Evolutionary conservation across 2,113 vertebrate species (phyloP).

Genomic region (Clinocottus analis): DNA sequence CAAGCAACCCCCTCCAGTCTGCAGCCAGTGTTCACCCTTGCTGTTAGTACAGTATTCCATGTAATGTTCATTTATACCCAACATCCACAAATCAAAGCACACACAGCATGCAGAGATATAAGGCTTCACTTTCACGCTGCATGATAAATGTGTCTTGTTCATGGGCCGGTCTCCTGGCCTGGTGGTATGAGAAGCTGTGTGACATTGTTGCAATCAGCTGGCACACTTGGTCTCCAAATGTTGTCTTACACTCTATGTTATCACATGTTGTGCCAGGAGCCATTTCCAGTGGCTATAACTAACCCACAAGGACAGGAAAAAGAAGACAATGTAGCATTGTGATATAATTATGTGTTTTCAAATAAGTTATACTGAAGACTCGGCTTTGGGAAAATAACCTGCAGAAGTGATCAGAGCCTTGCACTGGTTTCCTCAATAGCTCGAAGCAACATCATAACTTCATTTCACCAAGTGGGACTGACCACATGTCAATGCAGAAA

Average conservation of each 20-base stretch:
- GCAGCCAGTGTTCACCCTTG: neutral
- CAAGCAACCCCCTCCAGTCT: constrained; percentile 25
- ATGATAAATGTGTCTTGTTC: neutral
- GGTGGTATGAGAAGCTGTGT: neutral
- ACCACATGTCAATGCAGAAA: constrained; percentile 6
- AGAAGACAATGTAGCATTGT: neutral
- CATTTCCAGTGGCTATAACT: neutral
- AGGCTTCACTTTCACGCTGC: neutral
- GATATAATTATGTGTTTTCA: too few species aligned
- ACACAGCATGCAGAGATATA: neutral
- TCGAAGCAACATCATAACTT: neutral
- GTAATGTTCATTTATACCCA: constrained; percentile 7
- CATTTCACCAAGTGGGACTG: neutral
- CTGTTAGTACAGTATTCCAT: neutral
- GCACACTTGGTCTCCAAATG: neutral
- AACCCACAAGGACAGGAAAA: neutral
- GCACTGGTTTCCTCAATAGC: constrained; percentile 29
- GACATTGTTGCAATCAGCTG: neutral
- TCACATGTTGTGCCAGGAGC: neutral
- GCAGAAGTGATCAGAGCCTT: neutral
- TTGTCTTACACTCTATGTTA: neutral
- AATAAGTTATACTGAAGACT: too few species aligned
- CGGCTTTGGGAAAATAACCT: neutral
- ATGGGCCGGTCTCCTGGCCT: neutral
- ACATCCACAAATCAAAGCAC: neutral